Evolutionary conservation across 2,888 invertebrate species (phyloP), one percentile per base, ranked within the genome.

Genomic region (Hemithea aestivaria): DNA sequence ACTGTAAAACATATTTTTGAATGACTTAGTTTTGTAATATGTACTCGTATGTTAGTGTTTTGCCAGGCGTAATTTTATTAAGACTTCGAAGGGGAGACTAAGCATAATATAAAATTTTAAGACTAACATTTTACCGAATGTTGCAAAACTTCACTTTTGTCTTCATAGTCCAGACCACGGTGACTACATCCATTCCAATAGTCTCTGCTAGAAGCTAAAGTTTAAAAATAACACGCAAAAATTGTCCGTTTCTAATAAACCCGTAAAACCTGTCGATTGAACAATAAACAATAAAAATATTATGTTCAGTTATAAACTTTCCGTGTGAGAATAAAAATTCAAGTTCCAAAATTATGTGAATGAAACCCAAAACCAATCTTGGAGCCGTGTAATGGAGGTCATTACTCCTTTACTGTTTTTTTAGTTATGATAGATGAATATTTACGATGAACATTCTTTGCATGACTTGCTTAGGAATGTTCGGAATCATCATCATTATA

Each of bases 401-500:
- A 48, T 53, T 53, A 48, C 43, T 39, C 42, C 45, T 52, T 39
- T 21, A 16, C 45, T 50, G 45, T 49, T 48, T 68, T 56, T 64
- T 58, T 59, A 56, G 64, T 70, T 79, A 78, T 73, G 65, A 66
- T 68, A 65, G 71, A 68, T 69, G n/a, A n/a, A n/a, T 74, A 69
- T 73, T 71, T 73, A 70, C 65, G 60, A 56, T 59, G 61, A 58
- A 66, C 76, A 81, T 80, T 80, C 78, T 68, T 71, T 44, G 67
- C 65, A 61, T 74, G 66, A 68, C 69, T 62, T 56, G 56, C 52
- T 38, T 48, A 66, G 63, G 68, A 74, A 68, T 70, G 57, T 65
- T 56, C 42, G 51, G 40, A 64, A 65, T 72, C 73, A 81, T 81
- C 73, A 79, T 71, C 75, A 76, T 79, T 73, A n/a, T n/a, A n/a